Percentiles rank a stretch among this genome's conserved stretches.
These are phyloP conservation scores for Dexiosoma caninum DNA, from an alignment of 2,888 invertebrate species.

Conservation along the genomic window DNA sequence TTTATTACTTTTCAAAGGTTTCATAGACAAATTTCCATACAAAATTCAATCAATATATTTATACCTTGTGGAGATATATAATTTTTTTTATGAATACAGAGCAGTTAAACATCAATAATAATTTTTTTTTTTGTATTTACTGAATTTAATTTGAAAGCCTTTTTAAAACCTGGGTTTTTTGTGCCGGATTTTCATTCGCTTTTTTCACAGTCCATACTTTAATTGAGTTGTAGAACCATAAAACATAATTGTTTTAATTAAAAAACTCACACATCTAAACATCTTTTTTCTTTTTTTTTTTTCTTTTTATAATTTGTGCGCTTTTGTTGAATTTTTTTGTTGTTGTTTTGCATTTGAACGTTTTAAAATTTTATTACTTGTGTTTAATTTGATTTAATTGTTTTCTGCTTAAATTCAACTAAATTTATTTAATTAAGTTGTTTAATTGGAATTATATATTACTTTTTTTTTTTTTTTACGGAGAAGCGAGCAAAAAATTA, in stretches of 20 bases:
- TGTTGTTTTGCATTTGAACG: neutral
- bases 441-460: neutral
- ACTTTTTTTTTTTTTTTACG: no score
- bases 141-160: neutral
- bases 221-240: conserved; percentile 42
- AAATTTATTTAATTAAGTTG: neutral
- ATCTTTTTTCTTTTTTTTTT: no score
- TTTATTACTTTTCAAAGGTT: no score
- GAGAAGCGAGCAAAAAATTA: neutral
- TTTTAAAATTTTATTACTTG: neutral
- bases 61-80: no score
- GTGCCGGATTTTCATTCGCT: neutral
- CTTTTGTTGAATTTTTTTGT: neutral
- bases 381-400: conserved; percentile 4
- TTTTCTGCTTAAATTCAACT: neutral
- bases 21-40: no score
- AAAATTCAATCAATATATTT: no score
- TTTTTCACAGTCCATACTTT: conserved; percentile 28
- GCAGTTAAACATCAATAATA: no score
- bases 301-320: conserved; percentile 2
- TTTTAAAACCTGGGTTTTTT: neutral
- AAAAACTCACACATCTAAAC: neutral
- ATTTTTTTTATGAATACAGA: no score
- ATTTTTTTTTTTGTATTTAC: neutral
- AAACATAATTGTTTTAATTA: conserved; percentile 42